phyloP scores from a whole-genome alignment of 2,797 vertebrate genomes.

The Pagetopsis macropterus region DNA sequence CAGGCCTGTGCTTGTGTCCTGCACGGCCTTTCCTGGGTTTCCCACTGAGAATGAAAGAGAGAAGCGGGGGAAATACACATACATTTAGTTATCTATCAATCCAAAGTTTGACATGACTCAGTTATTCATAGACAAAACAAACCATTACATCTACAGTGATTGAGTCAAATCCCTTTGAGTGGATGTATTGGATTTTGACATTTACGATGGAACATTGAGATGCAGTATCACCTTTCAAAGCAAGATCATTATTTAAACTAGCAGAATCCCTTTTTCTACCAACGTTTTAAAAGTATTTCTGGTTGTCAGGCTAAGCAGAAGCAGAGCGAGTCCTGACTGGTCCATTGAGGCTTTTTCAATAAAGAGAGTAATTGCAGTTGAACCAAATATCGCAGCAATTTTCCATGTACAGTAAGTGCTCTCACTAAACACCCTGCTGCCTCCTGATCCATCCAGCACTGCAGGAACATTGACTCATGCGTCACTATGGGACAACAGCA shows the following conservation, averaged over 20 bases:
- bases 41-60: slow-evolving; percentile 68
- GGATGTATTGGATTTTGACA: neutral
- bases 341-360: slow-evolving; percentile 48
- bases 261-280: slow-evolving; percentile 13
- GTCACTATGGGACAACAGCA: slow-evolving; percentile 38
- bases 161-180: neutral
- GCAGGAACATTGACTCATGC: slow-evolving; percentile 33
- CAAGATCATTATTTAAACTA: slow-evolving; percentile 27
- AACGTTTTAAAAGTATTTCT: slow-evolving; percentile 31
- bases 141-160: neutral
- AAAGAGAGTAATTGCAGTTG: slow-evolving; percentile 60
- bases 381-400: slow-evolving; percentile 62
- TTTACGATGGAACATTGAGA: neutral
- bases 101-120: neutral
- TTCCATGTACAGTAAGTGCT: slow-evolving; percentile 58
- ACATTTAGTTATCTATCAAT: slow-evolving; percentile 5
- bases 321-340: slow-evolving; percentile 52
- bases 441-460: slow-evolving; percentile 47
- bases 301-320: slow-evolving; percentile 49
- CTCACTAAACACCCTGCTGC: slow-evolving; percentile 46
- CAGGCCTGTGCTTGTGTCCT: slow-evolving; percentile 87
- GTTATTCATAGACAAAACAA: slow-evolving; percentile 1
- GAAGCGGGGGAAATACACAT: neutral
- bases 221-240: slow-evolving; percentile 19
- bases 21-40: slow-evolving; percentile 90